phyloP scores from a whole-genome alignment of 2,888 invertebrate species.

The Sycophila texana region DNA sequence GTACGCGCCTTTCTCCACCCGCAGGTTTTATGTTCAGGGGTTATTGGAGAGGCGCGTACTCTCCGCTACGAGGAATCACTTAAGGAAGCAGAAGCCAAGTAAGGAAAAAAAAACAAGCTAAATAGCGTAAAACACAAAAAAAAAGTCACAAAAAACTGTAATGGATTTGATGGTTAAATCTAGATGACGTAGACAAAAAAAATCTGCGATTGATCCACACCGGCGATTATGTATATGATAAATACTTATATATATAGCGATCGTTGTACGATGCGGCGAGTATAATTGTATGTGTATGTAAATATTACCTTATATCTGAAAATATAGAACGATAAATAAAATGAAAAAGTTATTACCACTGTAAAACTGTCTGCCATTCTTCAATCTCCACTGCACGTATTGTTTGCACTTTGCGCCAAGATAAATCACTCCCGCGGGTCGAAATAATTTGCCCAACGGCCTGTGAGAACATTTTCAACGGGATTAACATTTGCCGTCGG shows the following conservation, averaged over 20 bases:
- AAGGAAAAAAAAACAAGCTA: not conserved
- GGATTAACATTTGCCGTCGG: too few species aligned
- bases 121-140: constrained; percentile 5
- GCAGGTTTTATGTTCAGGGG: not conserved
- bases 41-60: not conserved
- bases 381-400: not conserved
- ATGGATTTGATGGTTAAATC: constrained; percentile 35
- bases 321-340: constrained; percentile 40
- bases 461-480: too few species aligned
- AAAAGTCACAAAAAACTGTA: constrained; percentile 27
- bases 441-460: too few species aligned
- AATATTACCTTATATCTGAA: constrained; percentile 49
- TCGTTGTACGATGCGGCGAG: constrained; percentile 42
- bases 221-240: constrained; percentile 18
- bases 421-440: too few species aligned
- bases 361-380: not conserved
- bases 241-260: constrained; percentile 31
- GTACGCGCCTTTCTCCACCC: too few species aligned
- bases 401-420: not conserved
- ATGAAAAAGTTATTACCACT: constrained; percentile 38
- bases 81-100: not conserved
- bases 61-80: not conserved
- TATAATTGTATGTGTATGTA: constrained; percentile 50
- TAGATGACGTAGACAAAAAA: constrained; percentile 25
- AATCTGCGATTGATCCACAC: constrained; percentile 31